phyloP scores from a whole-genome alignment of 1,140 invertebrate genomes.

The Bombus impatiens region DNA sequence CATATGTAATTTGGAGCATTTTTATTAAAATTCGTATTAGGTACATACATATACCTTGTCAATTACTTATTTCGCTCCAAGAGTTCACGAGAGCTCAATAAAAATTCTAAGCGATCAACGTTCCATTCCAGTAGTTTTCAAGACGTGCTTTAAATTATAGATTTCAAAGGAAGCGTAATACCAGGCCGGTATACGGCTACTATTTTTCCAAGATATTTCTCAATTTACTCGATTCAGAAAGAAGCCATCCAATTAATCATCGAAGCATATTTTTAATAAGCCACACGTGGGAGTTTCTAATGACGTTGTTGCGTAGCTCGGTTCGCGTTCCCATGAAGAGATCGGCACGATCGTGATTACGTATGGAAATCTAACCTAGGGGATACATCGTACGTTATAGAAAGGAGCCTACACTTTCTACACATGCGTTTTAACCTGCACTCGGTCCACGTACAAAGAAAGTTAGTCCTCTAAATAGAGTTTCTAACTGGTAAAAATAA shows the following conservation, averaged over 20 bases:
- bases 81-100: too few species aligned
- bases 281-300: constrained; percentile 44
- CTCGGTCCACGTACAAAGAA: not conserved
- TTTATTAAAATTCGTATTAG: too few species aligned
- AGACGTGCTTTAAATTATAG: not conserved
- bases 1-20: too few species aligned
- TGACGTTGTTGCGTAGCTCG: constrained; percentile 55
- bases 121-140: not conserved
- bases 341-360: constrained; percentile 67
- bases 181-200: not conserved
- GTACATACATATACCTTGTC: too few species aligned
- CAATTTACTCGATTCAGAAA: constrained; percentile 29
- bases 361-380: constrained; percentile 75
- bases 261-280: constrained; percentile 29
- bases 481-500: not conserved
- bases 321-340: constrained; percentile 72
- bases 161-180: not conserved
- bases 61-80: too few species aligned
- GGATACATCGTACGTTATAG: constrained; percentile 66
- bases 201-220: constrained; percentile 37
- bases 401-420: constrained; percentile 67
- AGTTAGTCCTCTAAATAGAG: not conserved
- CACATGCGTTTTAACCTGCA: not conserved
- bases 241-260: constrained; percentile 43
- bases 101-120: too few species aligned